Conservation (phyloP, 64 coral and sea anemone species). For the Montipora cactus region DNA sequence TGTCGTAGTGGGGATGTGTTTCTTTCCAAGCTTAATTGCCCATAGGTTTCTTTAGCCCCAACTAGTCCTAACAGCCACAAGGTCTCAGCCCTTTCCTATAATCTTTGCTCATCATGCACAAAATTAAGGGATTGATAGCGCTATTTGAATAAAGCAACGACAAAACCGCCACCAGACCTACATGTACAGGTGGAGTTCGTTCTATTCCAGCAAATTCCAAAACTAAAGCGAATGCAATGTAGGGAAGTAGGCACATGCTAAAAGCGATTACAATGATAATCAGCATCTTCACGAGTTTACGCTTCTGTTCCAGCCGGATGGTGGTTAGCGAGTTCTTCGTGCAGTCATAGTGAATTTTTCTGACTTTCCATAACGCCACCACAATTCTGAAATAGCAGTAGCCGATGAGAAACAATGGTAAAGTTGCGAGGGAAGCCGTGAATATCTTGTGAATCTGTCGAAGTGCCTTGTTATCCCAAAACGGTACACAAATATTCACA, state of each 20-base stretch:
- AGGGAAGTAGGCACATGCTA: slow-evolving; percentile 77
- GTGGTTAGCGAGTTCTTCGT: slow-evolving; percentile 61
- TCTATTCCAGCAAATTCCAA: slow-evolving; percentile 65
- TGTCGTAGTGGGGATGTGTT: too few species aligned
- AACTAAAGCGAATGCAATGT: slow-evolving; percentile 55
- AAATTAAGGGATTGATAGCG: slow-evolving; percentile 87
- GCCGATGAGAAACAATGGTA: slow-evolving; percentile 79
- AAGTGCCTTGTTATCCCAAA: slow-evolving; percentile 27
- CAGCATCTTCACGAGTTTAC: slow-evolving; percentile 91
- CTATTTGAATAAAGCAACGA: slow-evolving; percentile 85
- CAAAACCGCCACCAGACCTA: slow-evolving; percentile 74
- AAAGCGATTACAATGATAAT: slow-evolving; percentile 88
- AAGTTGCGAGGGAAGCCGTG: slow-evolving; percentile 54
- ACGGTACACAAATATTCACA: slow-evolving; percentile 66
- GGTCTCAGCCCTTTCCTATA: slow-evolving; percentile 86
- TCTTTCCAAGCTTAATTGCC: too few species aligned
- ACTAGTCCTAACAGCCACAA: slow-evolving; percentile 63
- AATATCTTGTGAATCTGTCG: slow-evolving; percentile 61
- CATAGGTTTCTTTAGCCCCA: too few species aligned
- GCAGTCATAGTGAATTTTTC: slow-evolving; percentile 67
- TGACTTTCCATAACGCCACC: slow-evolving; percentile 72
- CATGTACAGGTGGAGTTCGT: slow-evolving; percentile 26
- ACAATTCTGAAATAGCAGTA: slow-evolving; percentile 85
- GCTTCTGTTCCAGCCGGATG: slow-evolving; percentile 81
- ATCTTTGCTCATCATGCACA: slow-evolving; percentile 95